Percentiles rank a stretch among this genome's conserved stretches.
Evolutionary conservation across 1,140 invertebrate genomes (phyloP).

Genomic region (Calephelis nemesis): DNA sequence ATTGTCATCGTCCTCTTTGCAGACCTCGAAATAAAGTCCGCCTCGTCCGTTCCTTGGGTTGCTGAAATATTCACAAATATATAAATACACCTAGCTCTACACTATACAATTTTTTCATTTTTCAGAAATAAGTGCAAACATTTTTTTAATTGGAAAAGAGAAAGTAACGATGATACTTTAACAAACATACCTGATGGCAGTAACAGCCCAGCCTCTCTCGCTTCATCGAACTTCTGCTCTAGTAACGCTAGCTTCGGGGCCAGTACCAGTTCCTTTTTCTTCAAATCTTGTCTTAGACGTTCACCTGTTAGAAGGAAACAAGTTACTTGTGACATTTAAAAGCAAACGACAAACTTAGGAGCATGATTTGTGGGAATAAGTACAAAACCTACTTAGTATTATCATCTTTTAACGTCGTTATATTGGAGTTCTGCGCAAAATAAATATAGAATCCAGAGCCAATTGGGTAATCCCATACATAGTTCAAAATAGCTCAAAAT

Average conservation of each 20-base stretch:
- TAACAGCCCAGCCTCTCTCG: conserved; percentile 88
- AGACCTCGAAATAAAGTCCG: conserved; percentile 54
- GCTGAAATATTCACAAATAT: conserved; percentile 31
- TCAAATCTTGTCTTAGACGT: conserved; percentile 89
- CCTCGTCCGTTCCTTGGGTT: conserved; percentile 49
- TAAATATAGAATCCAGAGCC: too few relatives aligned
- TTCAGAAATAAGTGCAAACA: too few relatives aligned
- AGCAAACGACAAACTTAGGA: background rate
- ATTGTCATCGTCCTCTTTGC: conserved; percentile 57
- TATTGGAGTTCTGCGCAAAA: too few relatives aligned
- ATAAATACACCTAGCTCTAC: too few relatives aligned
- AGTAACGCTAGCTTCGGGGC: conserved; percentile 89
- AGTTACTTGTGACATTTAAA: conserved; percentile 12
- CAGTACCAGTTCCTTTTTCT: conserved; percentile 89
- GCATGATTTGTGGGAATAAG: background rate
- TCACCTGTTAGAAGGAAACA: conserved; percentile 79
- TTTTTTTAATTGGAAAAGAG: too few relatives aligned
- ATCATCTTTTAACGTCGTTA: too few relatives aligned
- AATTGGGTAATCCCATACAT: background rate
- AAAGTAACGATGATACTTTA: too few relatives aligned
- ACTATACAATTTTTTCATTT: too few relatives aligned
- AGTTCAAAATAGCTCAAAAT: background rate
- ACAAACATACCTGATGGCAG: conserved; percentile 84
- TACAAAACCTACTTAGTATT: too few relatives aligned
- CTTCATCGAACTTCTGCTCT: conserved; percentile 92